Evolutionary conservation across 2,113 vertebrate species (phyloP).

Genomic region (Thunnus thynnus): DNA sequence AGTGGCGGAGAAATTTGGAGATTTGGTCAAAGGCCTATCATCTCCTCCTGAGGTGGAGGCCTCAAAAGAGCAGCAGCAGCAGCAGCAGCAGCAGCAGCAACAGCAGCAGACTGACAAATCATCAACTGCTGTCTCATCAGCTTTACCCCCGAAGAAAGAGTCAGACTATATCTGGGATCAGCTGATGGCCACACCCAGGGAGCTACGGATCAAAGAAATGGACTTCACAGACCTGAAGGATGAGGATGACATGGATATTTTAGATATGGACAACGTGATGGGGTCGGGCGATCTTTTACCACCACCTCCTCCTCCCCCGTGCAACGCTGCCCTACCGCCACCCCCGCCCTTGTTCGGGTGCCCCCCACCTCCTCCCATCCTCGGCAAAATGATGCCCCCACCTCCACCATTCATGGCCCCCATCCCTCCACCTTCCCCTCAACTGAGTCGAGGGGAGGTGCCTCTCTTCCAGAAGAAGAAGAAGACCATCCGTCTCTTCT

Average conservation of each 20-base stretch:
- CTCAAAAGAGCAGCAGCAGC: slow-evolving; percentile 83
- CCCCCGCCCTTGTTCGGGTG: slow-evolving; percentile 87
- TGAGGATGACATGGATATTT: slow-evolving; percentile 93
- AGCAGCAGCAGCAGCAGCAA: slow-evolving; percentile 83
- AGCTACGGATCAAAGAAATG: slow-evolving; percentile 97
- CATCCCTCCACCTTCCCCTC: slow-evolving; percentile 90
- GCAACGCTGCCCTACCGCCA: slow-evolving; percentile 87
- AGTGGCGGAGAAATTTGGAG: slow-evolving; percentile 93
- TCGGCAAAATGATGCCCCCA: slow-evolving; percentile 84
- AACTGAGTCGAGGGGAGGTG: slow-evolving; percentile 89
- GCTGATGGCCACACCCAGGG: slow-evolving; percentile 93
- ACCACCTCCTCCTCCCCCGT: slow-evolving; percentile 86
- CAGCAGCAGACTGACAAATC: slow-evolving; percentile 76
- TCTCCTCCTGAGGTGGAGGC: slow-evolving; percentile 83
- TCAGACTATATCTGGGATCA: slow-evolving; percentile 99
- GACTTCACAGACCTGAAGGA: slow-evolving; percentile 97
- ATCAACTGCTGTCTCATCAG: slow-evolving; percentile 32
- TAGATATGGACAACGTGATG: slow-evolving; percentile 88
- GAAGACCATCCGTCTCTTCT: slow-evolving; percentile 98
- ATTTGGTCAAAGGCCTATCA: slow-evolving; percentile 87
- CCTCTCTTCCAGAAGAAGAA: slow-evolving; percentile 96
- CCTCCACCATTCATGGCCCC: slow-evolving; percentile 82
- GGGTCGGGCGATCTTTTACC: slow-evolving; percentile 85
- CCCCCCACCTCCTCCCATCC: slow-evolving; percentile 86
- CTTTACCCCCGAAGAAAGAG: slow-evolving; percentile 86